Conservation (phyloP, 1,140 invertebrate genomes). For the Lutraria rhynchaena region DNA sequence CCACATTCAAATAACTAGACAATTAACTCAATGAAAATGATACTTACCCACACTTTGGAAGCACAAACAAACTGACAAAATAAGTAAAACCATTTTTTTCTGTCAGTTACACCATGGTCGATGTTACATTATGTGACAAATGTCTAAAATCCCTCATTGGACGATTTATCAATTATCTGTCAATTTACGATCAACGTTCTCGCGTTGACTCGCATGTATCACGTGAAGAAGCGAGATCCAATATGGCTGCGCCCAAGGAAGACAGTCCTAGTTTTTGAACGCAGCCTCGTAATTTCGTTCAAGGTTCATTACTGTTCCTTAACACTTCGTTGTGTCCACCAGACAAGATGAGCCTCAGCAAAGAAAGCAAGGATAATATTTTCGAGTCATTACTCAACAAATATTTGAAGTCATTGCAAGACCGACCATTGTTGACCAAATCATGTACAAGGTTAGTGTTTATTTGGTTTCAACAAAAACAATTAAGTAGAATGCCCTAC, state of each 20-base stretch:
- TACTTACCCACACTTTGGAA: slow-evolving; percentile 22
- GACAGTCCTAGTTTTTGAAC: slow-evolving; percentile 46
- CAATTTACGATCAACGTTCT: slow-evolving; percentile 17
- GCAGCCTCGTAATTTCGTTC: slow-evolving; percentile 9
- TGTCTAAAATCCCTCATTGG: slow-evolving; percentile 22
- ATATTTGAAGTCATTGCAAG: slow-evolving; percentile 44
- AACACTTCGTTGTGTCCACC: no score
- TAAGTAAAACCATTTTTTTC: background rate
- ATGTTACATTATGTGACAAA: background rate
- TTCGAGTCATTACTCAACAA: slow-evolving; percentile 53
- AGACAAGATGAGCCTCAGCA: slow-evolving; percentile 54
- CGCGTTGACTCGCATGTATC: background rate
- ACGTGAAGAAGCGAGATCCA: slow-evolving; percentile 66
- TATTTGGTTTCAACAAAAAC: no score
- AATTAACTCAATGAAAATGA: background rate
- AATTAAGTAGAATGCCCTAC: no score
- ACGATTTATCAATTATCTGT: slow-evolving; percentile 41
- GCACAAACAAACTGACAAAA: background rate
- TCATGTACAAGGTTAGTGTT: slow-evolving; percentile 52
- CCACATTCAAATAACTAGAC: background rate
- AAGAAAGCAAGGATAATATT: slow-evolving; percentile 57
- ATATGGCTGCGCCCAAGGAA: slow-evolving; percentile 65
- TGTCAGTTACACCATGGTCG: background rate
- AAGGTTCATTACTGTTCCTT: slow-evolving; percentile 24
- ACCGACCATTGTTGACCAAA: slow-evolving; percentile 49